These are phyloP conservation scores for Fulmarus glacialis DNA, from an alignment of 2,113 vertebrate species.

Conservation along the genomic window DNA sequence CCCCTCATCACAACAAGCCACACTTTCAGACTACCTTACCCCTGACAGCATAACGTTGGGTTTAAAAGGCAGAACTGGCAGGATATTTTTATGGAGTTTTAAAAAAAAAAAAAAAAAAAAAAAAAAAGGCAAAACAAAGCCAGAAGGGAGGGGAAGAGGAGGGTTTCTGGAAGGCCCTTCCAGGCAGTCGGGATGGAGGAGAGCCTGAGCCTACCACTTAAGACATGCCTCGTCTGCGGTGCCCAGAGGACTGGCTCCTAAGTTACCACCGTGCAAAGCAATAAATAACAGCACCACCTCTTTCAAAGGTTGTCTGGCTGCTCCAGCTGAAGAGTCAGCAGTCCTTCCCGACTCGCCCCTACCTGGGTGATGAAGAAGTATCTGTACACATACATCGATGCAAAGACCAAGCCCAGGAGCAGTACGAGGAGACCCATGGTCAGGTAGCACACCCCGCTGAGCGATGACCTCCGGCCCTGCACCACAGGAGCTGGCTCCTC, in stretches of 20 bases:
- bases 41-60: fast-evolving
- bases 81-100: neutral
- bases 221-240: neutral
- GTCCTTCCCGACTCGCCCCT: neutral
- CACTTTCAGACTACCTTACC: neutral
- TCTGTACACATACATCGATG: slow-evolving; percentile 91
- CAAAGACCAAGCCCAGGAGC: slow-evolving; percentile 88
- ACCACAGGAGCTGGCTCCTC: slow-evolving; percentile 74
- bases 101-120: too few relatives aligned
- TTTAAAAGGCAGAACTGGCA: neutral
- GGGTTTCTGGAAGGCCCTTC: neutral
- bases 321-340: neutral
- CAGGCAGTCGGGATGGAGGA: neutral
- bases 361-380: slow-evolving; percentile 92
- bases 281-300: neutral
- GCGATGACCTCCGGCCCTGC: slow-evolving; percentile 75
- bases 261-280: neutral
- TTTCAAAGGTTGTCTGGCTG: neutral
- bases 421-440: slow-evolving; percentile 87
- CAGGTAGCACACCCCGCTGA: slow-evolving; percentile 89
- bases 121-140: neutral
- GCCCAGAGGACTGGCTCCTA: neutral
- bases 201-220: neutral
- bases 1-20: neutral
- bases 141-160: neutral